A percentile compares a stretch with the other conserved stretches of the same genome.
phyloP scores from a whole-genome alignment of 1,140 invertebrate species.

The Maniola jurtina region DNA sequence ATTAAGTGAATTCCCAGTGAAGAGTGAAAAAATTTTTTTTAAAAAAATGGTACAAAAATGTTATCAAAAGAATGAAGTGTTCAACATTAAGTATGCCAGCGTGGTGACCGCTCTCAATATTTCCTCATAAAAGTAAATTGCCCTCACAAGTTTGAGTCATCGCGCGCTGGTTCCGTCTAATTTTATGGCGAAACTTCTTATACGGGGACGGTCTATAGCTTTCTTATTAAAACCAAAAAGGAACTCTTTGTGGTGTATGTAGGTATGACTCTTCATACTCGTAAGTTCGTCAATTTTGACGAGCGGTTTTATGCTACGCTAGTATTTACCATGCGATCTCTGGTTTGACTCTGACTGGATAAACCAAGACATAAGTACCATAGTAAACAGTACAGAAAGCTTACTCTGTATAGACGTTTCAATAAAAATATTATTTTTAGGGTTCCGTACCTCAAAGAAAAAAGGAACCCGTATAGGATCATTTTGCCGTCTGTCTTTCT shows the following conservation, averaged over 20 bases:
- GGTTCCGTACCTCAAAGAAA: no score
- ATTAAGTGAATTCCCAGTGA: no score
- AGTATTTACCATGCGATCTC: background rate
- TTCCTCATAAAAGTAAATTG: constrained; percentile 16
- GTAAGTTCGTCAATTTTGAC: background rate
- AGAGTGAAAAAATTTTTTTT: no score
- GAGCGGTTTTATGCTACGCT: background rate
- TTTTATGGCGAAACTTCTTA: constrained; percentile 12
- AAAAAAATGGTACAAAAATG: no score
- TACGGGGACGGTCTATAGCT: background rate
- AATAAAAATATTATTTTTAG: no score
- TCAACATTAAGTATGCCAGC: constrained; percentile 9
- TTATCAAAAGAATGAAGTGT: background rate
- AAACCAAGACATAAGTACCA: no score
- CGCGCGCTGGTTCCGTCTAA: constrained; percentile 4
- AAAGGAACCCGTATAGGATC: no score
- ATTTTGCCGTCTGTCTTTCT: no score
- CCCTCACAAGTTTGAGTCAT: constrained; percentile 8
- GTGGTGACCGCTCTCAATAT: constrained; percentile 9
- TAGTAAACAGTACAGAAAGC: no score
- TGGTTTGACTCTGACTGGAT: no score
- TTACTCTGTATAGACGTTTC: no score
- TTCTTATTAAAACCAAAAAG: constrained; percentile 5
- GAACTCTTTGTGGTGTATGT: no score
- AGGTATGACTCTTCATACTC: background rate